Conservation (phyloP, 2,888 invertebrate species). For the Aporophyla nigra region DNA sequence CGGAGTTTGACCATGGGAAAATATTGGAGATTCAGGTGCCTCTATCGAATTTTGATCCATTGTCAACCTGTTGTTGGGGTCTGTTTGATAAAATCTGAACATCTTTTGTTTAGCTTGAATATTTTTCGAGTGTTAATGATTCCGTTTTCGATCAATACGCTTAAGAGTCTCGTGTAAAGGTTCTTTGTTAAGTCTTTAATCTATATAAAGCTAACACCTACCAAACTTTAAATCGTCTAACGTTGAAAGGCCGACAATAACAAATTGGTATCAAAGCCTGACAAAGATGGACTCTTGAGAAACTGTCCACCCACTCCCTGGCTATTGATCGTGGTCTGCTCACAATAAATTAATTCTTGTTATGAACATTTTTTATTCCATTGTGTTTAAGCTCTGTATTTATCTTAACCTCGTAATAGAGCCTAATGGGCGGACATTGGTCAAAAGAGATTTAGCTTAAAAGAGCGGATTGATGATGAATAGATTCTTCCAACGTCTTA, state of each 20-base stretch:
- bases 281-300: constrained; percentile 90
- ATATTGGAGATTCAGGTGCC: constrained; percentile 89
- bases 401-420: constrained; percentile 84
- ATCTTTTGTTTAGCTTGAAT: constrained; percentile 75
- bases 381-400: constrained; percentile 85
- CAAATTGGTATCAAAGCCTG: constrained; percentile 90
- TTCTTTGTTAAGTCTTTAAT: constrained; percentile 75
- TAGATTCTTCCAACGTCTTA: constrained; percentile 59
- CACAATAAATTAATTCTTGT: constrained; percentile 90
- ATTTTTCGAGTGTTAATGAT: constrained; percentile 68
- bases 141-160: constrained; percentile 59
- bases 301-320: constrained; percentile 90
- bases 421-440: constrained; percentile 88
- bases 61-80: constrained; percentile 84
- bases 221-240: constrained; percentile 88
- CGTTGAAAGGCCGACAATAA: constrained; percentile 89
- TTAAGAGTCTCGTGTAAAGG: constrained; percentile 50
- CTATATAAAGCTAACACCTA: constrained; percentile 83
- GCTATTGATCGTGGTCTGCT: constrained; percentile 88
- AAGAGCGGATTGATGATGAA: constrained; percentile 69
- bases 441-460: constrained; percentile 81
- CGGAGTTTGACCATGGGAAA: constrained; percentile 90
- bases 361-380: constrained; percentile 89
- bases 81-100: constrained; percentile 81
- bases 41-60: constrained; percentile 81